Evolutionary conservation across 2,888 invertebrate genomes (phyloP).

Genomic region (Heliconius cydno): DNA sequence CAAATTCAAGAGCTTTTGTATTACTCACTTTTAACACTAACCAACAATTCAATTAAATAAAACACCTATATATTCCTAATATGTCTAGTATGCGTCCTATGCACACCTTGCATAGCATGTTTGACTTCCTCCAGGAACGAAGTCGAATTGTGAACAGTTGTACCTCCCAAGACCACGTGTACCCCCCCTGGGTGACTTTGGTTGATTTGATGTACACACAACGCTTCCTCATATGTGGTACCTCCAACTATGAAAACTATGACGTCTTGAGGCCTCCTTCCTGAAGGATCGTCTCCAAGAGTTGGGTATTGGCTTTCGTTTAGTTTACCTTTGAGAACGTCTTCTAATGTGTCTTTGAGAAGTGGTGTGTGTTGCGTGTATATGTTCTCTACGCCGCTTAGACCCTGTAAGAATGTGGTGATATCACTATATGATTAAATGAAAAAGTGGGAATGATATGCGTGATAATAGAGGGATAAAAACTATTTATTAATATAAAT

Average conservation of each 20-base stretch:
- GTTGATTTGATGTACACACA: constrained; percentile 91
- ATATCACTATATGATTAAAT: too few species aligned
- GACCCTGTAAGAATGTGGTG: constrained; percentile 77
- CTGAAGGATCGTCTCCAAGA: constrained; percentile 85
- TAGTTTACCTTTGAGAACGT: constrained; percentile 94
- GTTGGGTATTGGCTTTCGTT: constrained; percentile 93
- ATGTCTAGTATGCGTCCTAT: constrained; percentile 85
- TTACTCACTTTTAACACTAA: too few species aligned
- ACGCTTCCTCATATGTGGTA: constrained; percentile 97
- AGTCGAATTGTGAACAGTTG: constrained; percentile 93
- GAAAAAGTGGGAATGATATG: too few species aligned
- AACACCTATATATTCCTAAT: constrained; percentile 68
- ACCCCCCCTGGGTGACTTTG: constrained; percentile 87
- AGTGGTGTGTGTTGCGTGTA: constrained; percentile 99
- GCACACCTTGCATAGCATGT: constrained; percentile 85
- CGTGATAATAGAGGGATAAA: too few species aligned
- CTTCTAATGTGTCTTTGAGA: constrained; percentile 94
- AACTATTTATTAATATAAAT: too few species aligned
- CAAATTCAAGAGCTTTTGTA: too few species aligned
- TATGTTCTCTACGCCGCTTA: constrained; percentile 99
- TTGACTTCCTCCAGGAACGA: constrained; percentile 91
- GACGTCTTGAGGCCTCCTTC: constrained; percentile 93
- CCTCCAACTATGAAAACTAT: constrained; percentile 98
- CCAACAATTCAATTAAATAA: too few species aligned
- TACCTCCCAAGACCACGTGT: constrained; percentile 94